Conservation (phyloP, 2,797 vertebrate genomes). For the Eupleurogrammus muticus region DNA sequence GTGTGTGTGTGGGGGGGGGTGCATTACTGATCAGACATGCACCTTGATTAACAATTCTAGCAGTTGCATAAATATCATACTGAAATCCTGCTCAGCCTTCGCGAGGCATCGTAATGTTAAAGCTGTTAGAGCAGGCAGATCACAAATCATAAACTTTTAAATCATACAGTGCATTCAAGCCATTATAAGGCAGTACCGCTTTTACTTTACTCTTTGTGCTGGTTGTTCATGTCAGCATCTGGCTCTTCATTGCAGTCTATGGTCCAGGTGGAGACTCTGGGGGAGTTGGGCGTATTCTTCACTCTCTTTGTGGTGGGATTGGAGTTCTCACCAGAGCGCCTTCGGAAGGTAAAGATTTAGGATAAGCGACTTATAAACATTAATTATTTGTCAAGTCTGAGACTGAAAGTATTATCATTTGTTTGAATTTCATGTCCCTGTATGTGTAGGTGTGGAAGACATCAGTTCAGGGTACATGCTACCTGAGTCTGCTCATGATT, state of each 20-base stretch:
- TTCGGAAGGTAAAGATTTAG: conserved; percentile 89
- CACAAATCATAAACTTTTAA: no score
- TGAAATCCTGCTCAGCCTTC: no score
- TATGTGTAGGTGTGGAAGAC: conserved; percentile 93
- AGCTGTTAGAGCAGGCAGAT: no score
- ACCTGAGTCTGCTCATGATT: conserved; percentile 93
- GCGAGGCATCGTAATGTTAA: no score
- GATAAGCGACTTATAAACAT: background rate
- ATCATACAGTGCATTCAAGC: no score
- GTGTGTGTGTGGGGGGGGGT: background rate
- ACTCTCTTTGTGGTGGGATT: conserved; percentile 96
- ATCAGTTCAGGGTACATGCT: conserved; percentile 93
- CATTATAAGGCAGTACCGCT: background rate
- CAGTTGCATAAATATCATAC: no score
- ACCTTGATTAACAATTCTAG: no score
- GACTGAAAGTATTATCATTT: no score
- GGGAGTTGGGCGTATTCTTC: conserved; percentile 97
- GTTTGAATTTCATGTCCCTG: background rate
- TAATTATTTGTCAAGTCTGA: no score
- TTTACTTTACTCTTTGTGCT: background rate
- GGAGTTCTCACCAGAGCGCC: conserved; percentile 96
- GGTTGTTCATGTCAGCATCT: background rate
- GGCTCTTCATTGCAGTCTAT: conserved; percentile 87
- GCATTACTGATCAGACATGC: background rate
- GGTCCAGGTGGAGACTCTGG: conserved; percentile 97